Evolutionary conservation across 2,888 invertebrate species (phyloP).

Genomic region (Balanococcus diminutus): DNA sequence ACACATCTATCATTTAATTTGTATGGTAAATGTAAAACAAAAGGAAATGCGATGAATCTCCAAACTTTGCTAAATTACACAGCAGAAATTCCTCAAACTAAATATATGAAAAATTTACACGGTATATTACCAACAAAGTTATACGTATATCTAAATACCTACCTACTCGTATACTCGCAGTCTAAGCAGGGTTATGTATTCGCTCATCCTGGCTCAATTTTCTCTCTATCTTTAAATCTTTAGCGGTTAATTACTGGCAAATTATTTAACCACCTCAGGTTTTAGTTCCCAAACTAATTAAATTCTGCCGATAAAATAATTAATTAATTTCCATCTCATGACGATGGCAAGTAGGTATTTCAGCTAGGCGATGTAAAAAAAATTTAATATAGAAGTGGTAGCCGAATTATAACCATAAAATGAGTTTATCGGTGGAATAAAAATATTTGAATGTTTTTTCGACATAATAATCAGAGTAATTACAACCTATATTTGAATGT

Average conservation of each 20-base stretch:
- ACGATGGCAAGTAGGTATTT: too few species aligned
- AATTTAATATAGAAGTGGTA: too few species aligned
- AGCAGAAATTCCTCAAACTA: background rate
- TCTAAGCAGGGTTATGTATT: background rate
- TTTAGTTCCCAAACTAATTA: background rate
- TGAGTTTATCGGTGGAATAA: too few species aligned
- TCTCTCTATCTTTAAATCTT: background rate
- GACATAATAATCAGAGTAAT: too few species aligned
- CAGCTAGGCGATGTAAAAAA: too few species aligned
- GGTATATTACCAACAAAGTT: background rate
- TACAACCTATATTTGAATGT: too few species aligned
- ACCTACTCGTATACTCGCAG: background rate
- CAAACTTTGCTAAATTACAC: background rate
- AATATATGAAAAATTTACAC: background rate
- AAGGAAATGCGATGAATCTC: background rate
- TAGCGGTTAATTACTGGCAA: background rate
- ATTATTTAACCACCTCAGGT: background rate
- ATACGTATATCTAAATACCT: background rate
- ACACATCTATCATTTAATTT: background rate
- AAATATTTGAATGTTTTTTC: too few species aligned
- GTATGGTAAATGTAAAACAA: background rate
- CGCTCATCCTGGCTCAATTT: background rate
- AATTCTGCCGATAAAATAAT: conserved; percentile 11
- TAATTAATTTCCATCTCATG: background rate
- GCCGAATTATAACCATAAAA: too few species aligned